phyloP scores from a whole-genome alignment of 2,797 vertebrate species.

The Hydrophis major region DNA sequence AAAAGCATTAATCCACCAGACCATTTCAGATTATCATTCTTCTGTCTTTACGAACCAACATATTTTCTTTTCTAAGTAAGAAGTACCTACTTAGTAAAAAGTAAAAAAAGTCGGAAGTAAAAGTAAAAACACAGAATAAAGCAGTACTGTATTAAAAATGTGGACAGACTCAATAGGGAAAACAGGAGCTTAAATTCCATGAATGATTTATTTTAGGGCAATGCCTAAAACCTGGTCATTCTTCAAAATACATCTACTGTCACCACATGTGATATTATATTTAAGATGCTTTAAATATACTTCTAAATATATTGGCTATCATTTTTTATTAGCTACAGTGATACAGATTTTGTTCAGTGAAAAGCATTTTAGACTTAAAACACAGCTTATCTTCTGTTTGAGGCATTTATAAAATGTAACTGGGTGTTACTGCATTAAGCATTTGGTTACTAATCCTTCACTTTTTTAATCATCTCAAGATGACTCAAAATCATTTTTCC shows the following conservation, averaged over 20 bases:
- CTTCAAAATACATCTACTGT: not conserved
- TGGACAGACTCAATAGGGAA: not conserved
- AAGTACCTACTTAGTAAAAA: not conserved
- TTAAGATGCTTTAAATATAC: not conserved
- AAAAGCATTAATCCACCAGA: not conserved
- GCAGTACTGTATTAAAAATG: not conserved
- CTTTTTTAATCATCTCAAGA: not conserved
- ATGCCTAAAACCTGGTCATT: not conserved
- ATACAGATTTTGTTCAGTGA: not conserved
- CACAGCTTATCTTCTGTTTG: not conserved
- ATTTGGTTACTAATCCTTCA: rapidly evolving
- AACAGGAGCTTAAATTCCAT: not conserved
- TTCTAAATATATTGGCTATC: not conserved
- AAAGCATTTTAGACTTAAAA: not conserved
- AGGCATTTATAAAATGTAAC: not conserved
- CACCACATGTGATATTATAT: not conserved
- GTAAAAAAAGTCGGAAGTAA: not conserved
- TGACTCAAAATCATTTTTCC: not conserved
- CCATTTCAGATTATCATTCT: not conserved
- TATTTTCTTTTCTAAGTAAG: not conserved
- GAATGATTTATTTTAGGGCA: not conserved
- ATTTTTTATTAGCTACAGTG: not conserved
- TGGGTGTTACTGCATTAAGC: slow-evolving; percentile 30
- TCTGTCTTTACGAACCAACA: not conserved
- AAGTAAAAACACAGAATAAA: not conserved